Percentiles rank a stretch among this genome's conserved stretches.
Conservation (phyloP, 1,140 invertebrate species). For the Galleria mellonella region DNA sequence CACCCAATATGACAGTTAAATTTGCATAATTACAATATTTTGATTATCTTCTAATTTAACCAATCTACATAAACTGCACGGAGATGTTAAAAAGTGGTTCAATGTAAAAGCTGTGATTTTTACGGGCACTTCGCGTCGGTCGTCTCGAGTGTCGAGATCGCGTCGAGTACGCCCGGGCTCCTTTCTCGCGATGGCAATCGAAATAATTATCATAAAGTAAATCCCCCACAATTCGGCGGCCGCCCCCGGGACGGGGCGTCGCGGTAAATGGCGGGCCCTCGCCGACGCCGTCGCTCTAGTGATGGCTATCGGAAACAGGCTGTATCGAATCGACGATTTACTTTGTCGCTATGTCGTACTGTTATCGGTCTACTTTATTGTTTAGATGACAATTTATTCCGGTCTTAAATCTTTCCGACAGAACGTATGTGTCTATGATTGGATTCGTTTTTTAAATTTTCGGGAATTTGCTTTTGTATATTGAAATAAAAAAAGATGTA, state of each 20-base stretch:
- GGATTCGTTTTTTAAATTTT: too few species aligned
- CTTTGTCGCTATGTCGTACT: too few species aligned
- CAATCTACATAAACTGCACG: slow-evolving; percentile 28
- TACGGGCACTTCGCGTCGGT: slow-evolving; percentile 25
- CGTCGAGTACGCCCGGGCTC: slow-evolving; percentile 27
- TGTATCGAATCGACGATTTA: slow-evolving; percentile 6
- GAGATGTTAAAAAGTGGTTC: slow-evolving; percentile 20
- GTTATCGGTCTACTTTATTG: too few species aligned
- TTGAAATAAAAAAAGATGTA: too few species aligned
- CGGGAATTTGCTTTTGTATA: too few species aligned
- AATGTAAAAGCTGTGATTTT: slow-evolving; percentile 35
- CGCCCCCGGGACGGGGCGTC: slow-evolving; percentile 30
- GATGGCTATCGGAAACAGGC: slow-evolving; percentile 20
- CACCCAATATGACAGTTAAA: too few species aligned
- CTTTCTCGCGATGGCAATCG: slow-evolving; percentile 53
- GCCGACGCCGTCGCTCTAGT: slow-evolving; percentile 21
- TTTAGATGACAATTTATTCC: too few species aligned
- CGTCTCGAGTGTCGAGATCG: slow-evolving; percentile 25
- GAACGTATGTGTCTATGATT: too few species aligned
- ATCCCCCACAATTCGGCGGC: slow-evolving; percentile 54
- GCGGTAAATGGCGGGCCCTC: slow-evolving; percentile 39
- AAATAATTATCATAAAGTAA: slow-evolving; percentile 69
- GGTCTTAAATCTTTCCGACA: too few species aligned
- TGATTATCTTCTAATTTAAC: slow-evolving; percentile 1
- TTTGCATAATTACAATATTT: too few species aligned